phyloP scores from a whole-genome alignment of 2,797 vertebrate genomes.

The Alcedo quadribrachys region DNA sequence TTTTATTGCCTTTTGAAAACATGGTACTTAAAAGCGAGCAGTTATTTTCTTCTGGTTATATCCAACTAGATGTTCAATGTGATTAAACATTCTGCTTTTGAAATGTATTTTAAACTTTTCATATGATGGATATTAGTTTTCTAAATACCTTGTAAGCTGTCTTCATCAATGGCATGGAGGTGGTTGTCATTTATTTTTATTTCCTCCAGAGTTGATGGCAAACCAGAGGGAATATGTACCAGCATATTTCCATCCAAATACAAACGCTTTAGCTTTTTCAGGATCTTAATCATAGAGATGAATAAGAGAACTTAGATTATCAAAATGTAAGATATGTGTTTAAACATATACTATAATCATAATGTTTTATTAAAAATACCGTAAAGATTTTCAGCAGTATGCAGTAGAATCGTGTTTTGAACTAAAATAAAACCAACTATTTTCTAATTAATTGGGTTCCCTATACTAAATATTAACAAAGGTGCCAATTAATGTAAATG shows the following conservation, averaged over 20 bases:
- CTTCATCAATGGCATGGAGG: constrained; percentile 82
- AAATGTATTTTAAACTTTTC: not conserved
- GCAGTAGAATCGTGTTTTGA: not conserved
- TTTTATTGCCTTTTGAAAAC: not conserved
- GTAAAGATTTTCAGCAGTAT: not conserved
- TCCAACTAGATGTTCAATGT: not conserved
- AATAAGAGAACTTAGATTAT: not conserved
- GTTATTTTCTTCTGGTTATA: not conserved
- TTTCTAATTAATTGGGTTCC: not conserved
- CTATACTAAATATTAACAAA: not conserved
- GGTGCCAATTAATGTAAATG: not conserved
- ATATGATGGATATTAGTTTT: not conserved
- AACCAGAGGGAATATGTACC: constrained; percentile 80
- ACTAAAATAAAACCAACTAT: not conserved
- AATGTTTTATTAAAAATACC: not conserved
- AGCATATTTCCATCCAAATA: constrained; percentile 94
- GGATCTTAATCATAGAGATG: constrained; percentile 72
- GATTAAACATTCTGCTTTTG: not conserved
- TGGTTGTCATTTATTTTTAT: constrained; percentile 95
- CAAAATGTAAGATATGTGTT: not conserved
- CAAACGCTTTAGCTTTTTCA: constrained; percentile 90
- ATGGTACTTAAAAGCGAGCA: not conserved
- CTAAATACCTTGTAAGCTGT: constrained; percentile 85
- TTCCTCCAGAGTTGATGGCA: constrained; percentile 91
- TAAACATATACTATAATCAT: not conserved